Base-by-base conservation (phyloP, 2,797 vertebrate species). In the Trichosurus vulpecula region DNA sequence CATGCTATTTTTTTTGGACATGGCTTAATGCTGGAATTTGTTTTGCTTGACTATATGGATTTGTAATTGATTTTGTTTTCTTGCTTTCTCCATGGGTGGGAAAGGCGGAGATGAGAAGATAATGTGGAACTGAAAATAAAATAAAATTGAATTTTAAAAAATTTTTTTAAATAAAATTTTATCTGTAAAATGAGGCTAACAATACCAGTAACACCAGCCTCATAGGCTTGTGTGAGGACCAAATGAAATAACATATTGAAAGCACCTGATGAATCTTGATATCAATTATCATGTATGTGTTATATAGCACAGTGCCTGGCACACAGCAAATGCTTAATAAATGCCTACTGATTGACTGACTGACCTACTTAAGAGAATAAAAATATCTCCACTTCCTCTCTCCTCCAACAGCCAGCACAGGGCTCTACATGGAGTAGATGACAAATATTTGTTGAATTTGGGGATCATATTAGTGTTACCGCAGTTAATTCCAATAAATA, bases 401-500 rank as follows among this genome's bases (percentile, higher is more conserved):
- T 87, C 41, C 74, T 81, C 41, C 22, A 81, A 87, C 9, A 27
- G 41, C 22, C 51, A 81, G 41, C 74, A 51, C 3, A 51, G 25
- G 10, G 74, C 74, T 51, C 74, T 47, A 10, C n/a, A 41, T 2
- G n/a, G 14, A 81, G 16, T 22, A 81, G 8, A 47, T 6, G 47
- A 81, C 41, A 25, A 25, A 25, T 41, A 47, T 81, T 10, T 47
- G n/a, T 3, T 81, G n/a, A 41, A 81, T 81, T 81, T 47, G 41
- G 66, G n/a, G n/a, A 81, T 81, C n/a, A 41, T 25, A 47, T 25
- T 47, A 47, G 22, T 47, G n/a, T 47, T 81, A 25, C 27, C 5
- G 56, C 22, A 29, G 51, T 29, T 92, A 91, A 27, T 57, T 96
- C 55, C 54, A 91, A 96, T 94, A 90, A 57, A 57, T 16, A 47